Conservation (phyloP, 2,888 invertebrate genomes). For the Drosophila rubida region DNA sequence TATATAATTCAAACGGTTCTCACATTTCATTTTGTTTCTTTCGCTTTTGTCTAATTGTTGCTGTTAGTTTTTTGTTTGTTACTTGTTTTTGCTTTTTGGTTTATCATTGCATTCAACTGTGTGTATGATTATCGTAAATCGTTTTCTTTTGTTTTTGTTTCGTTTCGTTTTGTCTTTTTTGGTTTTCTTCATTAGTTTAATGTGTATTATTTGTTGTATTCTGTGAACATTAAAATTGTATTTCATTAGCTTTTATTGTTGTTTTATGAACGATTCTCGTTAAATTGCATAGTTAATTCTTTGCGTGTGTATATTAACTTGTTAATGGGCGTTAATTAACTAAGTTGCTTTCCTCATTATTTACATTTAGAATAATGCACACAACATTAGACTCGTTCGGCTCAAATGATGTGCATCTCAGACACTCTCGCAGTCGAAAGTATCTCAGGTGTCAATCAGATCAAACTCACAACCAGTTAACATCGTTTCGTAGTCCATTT, state of each 20-base stretch:
- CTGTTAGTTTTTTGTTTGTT: conserved; percentile 37
- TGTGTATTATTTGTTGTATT: conserved; percentile 48
- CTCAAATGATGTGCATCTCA: conserved; percentile 57
- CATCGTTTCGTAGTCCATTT: conserved; percentile 61
- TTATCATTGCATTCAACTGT: conserved; percentile 38
- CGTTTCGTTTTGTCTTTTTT: conserved; percentile 22
- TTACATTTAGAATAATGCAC: conserved; percentile 81
- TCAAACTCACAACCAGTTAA: conserved; percentile 73
- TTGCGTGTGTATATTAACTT: conserved; percentile 46
- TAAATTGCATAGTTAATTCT: conserved; percentile 60
- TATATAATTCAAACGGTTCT: conserved; percentile 58
- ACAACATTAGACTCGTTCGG: conserved; percentile 75
- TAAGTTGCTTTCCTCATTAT: conserved; percentile 66
- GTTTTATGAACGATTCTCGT: conserved; percentile 54
- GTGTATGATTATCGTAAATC: conserved; percentile 71
- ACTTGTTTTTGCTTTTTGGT: conserved; percentile 19
- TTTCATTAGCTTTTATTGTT: conserved; percentile 50
- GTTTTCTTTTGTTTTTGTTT: conserved; percentile 31
- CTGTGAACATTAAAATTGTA: conserved; percentile 74
- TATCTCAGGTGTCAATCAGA: conserved; percentile 58
- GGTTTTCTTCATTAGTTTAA: conserved; percentile 30
- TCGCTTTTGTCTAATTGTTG: conserved; percentile 57
- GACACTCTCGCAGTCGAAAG: conserved; percentile 41
- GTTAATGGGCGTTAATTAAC: conserved; percentile 60
- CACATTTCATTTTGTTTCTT: conserved; percentile 30